phyloP scores from a whole-genome alignment of 2,113 vertebrate genomes.

The Panurus biarmicus region DNA sequence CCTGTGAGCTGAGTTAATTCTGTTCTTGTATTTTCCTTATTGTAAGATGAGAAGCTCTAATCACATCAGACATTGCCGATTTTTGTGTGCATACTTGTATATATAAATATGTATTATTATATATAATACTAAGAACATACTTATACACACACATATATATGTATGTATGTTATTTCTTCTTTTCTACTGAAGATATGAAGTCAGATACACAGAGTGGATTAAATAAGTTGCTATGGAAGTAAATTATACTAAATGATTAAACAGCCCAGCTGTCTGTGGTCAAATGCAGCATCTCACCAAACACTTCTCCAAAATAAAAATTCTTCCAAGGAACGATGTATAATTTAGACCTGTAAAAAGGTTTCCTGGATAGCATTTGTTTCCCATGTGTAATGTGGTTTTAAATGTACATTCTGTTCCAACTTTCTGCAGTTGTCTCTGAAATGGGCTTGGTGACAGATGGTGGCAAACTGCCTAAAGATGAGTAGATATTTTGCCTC shows the following conservation, averaged over 20 bases:
- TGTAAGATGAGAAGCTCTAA: neutral
- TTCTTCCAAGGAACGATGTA: constrained; percentile 6
- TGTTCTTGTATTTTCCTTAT: neutral
- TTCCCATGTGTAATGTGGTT: constrained; percentile 10
- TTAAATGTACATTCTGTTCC: constrained; percentile 18
- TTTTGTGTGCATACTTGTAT: neutral
- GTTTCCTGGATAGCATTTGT: constrained; percentile 24
- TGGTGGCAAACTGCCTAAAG: neutral
- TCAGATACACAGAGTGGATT: neutral
- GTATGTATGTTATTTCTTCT: neutral
- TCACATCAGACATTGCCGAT: neutral
- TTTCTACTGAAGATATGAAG: neutral
- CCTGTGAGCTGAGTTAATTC: neutral
- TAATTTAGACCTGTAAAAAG: neutral
- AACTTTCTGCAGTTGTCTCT: constrained; percentile 2
- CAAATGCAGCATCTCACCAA: neutral
- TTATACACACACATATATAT: neutral
- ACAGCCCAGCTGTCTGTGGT: neutral
- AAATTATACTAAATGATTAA: neutral
- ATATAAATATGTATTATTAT: neutral
- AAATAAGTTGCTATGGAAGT: neutral
- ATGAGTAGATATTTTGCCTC: constrained; percentile 5
- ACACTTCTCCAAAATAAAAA: neutral
- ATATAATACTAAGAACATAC: neutral
- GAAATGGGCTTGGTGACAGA: neutral